These are phyloP conservation scores for Microcebus murinus DNA, from an alignment of 2,113 vertebrate genomes.

Conservation along the genomic window DNA sequence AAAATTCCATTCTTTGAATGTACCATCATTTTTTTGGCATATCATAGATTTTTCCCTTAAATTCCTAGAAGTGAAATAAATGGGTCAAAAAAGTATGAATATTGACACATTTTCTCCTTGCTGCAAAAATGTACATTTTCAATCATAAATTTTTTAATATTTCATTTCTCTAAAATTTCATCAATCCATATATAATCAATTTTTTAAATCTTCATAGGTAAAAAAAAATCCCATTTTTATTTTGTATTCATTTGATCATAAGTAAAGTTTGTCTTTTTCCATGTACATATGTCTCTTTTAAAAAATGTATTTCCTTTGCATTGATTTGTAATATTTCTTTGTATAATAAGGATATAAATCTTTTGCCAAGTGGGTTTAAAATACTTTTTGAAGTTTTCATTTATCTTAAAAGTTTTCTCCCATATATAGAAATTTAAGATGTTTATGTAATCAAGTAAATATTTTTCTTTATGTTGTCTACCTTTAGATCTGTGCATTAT, in stretches of 20 bases:
- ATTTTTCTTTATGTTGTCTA: neutral
- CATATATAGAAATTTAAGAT: neutral
- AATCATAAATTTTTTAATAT: neutral
- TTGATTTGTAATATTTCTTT: neutral
- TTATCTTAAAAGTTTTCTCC: neutral
- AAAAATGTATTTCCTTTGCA: neutral
- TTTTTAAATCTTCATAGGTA: neutral
- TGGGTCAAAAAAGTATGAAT: neutral
- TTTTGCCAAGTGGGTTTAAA: neutral
- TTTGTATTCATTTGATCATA: neutral
- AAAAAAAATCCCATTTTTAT: conserved; percentile 4
- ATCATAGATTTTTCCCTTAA: neutral
- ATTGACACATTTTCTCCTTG: neutral
- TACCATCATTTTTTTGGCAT: neutral
- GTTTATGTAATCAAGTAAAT: neutral
- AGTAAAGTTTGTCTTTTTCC: neutral
- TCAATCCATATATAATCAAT: neutral
- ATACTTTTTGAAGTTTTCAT: neutral
- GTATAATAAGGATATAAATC: neutral
- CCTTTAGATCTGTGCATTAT: neutral
- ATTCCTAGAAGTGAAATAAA: neutral
- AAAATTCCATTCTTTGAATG: neutral
- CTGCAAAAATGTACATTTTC: neutral
- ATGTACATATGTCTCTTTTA: neutral
- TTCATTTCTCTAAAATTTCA: conserved; percentile 11